Evolutionary conservation across 2,797 vertebrate genomes (phyloP), one percentile per base, ranked within the genome.

Genomic region (Avahi laniger): DNA sequence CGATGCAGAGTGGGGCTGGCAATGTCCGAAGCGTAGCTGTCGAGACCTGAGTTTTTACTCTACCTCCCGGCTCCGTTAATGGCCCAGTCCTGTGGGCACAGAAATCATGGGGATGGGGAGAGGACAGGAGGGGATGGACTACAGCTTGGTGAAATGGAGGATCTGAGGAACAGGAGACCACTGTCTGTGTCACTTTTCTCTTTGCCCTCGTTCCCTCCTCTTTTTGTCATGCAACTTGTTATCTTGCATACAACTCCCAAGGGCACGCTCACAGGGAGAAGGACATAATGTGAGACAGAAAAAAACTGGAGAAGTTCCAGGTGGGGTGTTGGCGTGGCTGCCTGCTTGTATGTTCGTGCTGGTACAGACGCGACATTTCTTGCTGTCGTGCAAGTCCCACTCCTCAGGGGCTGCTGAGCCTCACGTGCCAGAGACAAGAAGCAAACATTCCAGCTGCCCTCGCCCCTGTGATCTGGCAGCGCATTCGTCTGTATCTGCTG

Each of bases 231-330:
- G 1, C 63, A 59, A 28, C 70, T 57, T 65, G 73, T 91, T 79
- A 80, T 75, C 65, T 73, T 69, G 28, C 79, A 91, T 48, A 57
- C 50, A 93, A 15, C 54, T 79, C 87, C 79, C 75, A n/a, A 50
- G 61, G 86, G 61, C 35, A 69, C 69, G n/a, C 41, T 95, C 59
- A 30, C 83, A 72, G 2, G 1, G 22, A 93, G 78, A 93, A 85
- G 28, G 52, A 24, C 85, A 15, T 28, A 26, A 59, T 28, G 3
- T 76, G 43, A 89, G 59, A 61, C 2, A 57, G 92, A 85, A 65
- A 52, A 70, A 70, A 57, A 67, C 54, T 30, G 28, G 69, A 59
- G 18, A 69, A 1, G 35, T 43, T 70, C 89, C 95, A 61, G 48
- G 91, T 75, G 69, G 28, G 35, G 26, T 73, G 70, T 72, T 9